Evolutionary conservation across 2,113 vertebrate genomes (phyloP).

Genomic region (Pluvianellus socialis): DNA sequence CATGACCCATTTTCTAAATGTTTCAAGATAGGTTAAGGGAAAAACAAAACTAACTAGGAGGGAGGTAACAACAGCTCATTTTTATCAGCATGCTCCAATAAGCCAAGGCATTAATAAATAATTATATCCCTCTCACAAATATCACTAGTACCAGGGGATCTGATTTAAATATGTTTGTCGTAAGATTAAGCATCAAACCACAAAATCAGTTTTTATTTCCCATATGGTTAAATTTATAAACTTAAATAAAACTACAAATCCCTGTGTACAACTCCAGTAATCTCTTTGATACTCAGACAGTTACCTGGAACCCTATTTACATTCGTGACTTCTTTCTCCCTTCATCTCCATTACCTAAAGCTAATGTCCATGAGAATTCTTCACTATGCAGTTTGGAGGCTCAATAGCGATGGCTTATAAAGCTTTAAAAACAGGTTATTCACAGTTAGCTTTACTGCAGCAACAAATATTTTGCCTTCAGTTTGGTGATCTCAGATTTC

Average conservation of each 20-base stretch:
- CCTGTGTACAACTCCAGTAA: background rate
- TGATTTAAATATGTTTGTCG: background rate
- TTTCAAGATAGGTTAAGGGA: background rate
- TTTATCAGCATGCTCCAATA: slow-evolving; percentile 17
- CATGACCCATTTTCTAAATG: background rate
- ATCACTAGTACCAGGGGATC: background rate
- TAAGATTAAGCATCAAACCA: background rate
- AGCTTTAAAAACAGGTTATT: background rate
- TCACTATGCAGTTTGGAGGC: background rate
- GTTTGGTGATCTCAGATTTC: background rate
- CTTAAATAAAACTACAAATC: background rate
- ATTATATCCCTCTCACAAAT: background rate
- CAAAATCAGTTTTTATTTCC: background rate
- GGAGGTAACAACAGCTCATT: background rate
- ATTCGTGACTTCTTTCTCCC: background rate
- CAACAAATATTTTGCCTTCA: background rate
- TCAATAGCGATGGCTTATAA: background rate
- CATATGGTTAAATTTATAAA: background rate
- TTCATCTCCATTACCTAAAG: background rate
- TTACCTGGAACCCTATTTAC: background rate
- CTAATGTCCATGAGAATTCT: background rate
- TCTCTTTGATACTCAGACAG: background rate
- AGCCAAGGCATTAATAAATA: slow-evolving; percentile 47
- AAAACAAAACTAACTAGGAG: slow-evolving; percentile 31
- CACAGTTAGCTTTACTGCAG: background rate